Conservation (phyloP, 2,888 invertebrate species). For the Sarcophaga subvicina region DNA sequence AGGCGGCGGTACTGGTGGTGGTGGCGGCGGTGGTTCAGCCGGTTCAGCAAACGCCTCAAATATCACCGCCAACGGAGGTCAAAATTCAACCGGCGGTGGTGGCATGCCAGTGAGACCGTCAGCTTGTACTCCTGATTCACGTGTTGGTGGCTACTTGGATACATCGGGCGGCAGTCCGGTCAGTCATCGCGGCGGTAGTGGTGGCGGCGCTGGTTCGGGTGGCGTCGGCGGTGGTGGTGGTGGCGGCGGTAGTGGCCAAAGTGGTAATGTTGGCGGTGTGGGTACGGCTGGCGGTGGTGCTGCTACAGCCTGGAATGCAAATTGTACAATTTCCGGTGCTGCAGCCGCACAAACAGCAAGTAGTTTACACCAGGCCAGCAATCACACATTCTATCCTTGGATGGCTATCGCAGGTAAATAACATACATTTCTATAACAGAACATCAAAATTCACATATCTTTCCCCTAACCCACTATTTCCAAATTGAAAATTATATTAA, state of each 20-base stretch:
- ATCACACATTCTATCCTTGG: conserved; percentile 98
- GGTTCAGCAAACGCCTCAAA: conserved; percentile 82
- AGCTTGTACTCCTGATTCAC: conserved; percentile 94
- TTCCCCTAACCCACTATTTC: too few relatives aligned
- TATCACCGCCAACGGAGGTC: conserved; percentile 83
- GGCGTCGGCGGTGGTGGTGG: conserved; percentile 88
- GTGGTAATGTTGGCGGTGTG: conserved; percentile 84
- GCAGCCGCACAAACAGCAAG: conserved; percentile 91
- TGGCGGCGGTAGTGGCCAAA: conserved; percentile 78
- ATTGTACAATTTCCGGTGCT: conserved; percentile 91
- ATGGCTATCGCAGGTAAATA: conserved; percentile 96
- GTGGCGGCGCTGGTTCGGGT: conserved; percentile 85
- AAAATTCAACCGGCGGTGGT: conserved; percentile 83
- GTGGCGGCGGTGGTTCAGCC: conserved; percentile 84
- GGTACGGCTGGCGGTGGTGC: conserved; percentile 83
- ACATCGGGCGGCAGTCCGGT: conserved; percentile 89
- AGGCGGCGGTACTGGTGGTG: conserved; percentile 83
- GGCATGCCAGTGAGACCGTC: conserved; percentile 89
- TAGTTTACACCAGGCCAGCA: conserved; percentile 94
- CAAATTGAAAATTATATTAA: too few relatives aligned
- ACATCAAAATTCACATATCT: too few relatives aligned
- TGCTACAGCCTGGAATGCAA: conserved; percentile 92
- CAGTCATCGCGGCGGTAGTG: conserved; percentile 86
- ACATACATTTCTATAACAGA: neutral
- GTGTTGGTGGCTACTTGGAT: conserved; percentile 89